Evolutionary conservation across 2,888 invertebrate species (phyloP), one percentile per base, ranked within the genome.

Genomic region (Chymomyza fuscimana): DNA sequence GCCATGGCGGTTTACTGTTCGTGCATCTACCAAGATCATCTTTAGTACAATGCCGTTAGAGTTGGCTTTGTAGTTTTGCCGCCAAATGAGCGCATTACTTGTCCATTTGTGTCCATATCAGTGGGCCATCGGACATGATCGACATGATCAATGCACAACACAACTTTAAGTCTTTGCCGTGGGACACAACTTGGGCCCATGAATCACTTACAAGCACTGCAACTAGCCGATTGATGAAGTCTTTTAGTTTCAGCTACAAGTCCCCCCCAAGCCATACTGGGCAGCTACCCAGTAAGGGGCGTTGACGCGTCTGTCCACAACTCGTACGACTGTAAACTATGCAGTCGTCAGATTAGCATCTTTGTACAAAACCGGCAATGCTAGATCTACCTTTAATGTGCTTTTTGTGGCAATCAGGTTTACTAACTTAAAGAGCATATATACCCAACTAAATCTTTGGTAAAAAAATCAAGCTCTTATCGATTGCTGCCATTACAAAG

Each of bases 31-130:
- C 10, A 46, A 12, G 40, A 46, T 46, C 40, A 46, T 46, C 40
- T 46, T 54, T 54, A 22, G 54, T 22, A 6, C 4, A 19, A 54
- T 83, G 87, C 85, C 85, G 87, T 86, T 87, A 87, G 87, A 78
- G 74, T 73, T 65, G 19, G 62, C 80, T 86, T 86, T 86, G 85
- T 87, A 79, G 82, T 86, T 59, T 65, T 76, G 87, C 87, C 85
- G 85, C 73, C 87, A 77, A 85, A 81, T 80, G 68, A 79, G 82
- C 70, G 72, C 76, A 74, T 76, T 78, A 73, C 72, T 76, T 78
- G 80, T 77, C 79, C 82, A 75, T 80, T 81, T 85, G 73, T 79
- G 74, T 79, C 78, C 82, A 76, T 82, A 85, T 87, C 87, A 78
- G 82, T 74, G 56, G 67, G 54, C 62, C 79, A 78, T 85, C 81